A percentile compares a stretch with the other conserved stretches of the same genome.
These are phyloP conservation scores for Ellobius talpinus DNA, from an alignment of 2,113 vertebrate genomes.

Conservation along the genomic window DNA sequence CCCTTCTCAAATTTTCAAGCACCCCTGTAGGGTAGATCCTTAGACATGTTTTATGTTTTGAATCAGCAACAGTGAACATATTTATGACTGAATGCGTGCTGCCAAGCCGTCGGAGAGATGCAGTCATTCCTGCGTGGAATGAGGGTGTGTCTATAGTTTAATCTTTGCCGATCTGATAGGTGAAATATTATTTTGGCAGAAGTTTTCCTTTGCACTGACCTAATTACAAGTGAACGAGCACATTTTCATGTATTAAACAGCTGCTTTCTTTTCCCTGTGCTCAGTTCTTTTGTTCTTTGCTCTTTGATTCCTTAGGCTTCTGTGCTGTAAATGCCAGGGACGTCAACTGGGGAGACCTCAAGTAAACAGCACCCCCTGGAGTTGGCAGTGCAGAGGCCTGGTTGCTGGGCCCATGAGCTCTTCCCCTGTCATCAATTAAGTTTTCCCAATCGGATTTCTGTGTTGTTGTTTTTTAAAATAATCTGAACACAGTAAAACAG, in stretches of 20 bases:
- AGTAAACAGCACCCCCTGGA: conserved; percentile 54
- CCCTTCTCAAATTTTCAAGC: conserved; percentile 12
- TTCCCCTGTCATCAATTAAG: not conserved
- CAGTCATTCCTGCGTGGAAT: not conserved
- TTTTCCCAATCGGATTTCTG: not conserved
- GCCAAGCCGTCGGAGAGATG: not conserved
- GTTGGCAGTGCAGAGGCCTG: not conserved
- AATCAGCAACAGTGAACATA: not conserved
- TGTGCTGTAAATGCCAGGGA: not conserved
- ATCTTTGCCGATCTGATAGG: not conserved
- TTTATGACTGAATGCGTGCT: not conserved
- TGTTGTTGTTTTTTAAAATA: not conserved
- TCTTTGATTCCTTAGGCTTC: not conserved
- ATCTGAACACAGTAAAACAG: not conserved
- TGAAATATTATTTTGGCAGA: not conserved
- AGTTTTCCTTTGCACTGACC: conserved; percentile 11
- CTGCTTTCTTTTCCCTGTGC: not conserved
- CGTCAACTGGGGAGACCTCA: not conserved
- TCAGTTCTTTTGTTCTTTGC: not conserved
- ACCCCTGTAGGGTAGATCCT: not conserved
- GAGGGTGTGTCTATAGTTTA: not conserved
- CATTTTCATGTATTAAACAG: not conserved
- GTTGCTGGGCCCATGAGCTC: not conserved
- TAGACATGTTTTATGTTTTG: conserved; percentile 47
- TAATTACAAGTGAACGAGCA: not conserved